These are phyloP conservation scores for Oreotrochilus melanogaster DNA, from an alignment of 2,113 vertebrate genomes.

Conservation along the genomic window DNA sequence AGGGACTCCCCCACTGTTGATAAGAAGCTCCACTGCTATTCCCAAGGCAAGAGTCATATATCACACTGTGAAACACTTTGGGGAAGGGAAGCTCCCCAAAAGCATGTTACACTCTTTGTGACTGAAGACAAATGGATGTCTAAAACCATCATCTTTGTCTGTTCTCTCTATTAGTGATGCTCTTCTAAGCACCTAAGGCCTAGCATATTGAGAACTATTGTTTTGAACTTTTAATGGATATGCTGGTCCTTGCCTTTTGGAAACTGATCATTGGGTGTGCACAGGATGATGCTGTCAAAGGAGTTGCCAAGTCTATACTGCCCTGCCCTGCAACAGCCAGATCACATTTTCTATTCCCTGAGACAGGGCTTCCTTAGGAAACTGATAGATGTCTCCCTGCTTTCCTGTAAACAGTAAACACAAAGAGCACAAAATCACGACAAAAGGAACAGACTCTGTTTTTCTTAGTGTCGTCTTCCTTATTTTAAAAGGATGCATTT, in stretches of 20 bases:
- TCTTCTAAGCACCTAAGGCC: background rate
- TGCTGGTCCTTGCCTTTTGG: background rate
- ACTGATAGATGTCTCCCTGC: rapidly evolving
- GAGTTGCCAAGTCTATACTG: background rate
- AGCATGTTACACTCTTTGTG: background rate
- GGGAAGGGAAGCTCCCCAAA: background rate
- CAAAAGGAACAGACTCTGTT: background rate
- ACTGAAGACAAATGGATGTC: background rate
- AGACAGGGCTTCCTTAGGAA: background rate
- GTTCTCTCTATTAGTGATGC: background rate
- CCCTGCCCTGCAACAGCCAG: background rate
- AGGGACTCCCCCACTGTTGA: background rate
- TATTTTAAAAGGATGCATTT: background rate
- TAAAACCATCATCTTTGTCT: background rate
- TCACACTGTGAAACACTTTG: background rate
- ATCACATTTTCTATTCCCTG: background rate
- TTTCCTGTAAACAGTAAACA: background rate
- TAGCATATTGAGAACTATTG: background rate
- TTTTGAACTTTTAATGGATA: background rate
- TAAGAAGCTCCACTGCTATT: background rate
- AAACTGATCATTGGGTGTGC: background rate
- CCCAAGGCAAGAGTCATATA: background rate
- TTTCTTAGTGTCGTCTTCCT: background rate
- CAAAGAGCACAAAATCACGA: background rate
- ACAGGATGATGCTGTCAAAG: background rate